A percentile compares a stretch with the other conserved stretches of the same genome.
phyloP scores from a whole-genome alignment of 1,140 invertebrate species.

The Drosophila watanabei region DNA sequence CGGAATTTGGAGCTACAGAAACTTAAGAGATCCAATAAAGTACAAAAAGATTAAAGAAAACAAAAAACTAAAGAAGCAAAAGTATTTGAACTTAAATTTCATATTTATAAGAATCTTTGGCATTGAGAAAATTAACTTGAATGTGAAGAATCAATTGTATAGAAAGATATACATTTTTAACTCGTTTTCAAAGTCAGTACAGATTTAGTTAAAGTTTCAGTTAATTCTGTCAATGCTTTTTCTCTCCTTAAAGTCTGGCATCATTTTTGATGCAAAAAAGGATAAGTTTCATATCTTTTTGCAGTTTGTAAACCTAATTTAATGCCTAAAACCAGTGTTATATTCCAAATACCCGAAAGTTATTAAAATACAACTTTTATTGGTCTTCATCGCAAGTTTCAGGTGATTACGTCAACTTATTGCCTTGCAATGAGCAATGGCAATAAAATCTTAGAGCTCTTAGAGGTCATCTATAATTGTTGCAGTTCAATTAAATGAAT shows the following conservation, averaged over 20 bases:
- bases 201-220: neutral
- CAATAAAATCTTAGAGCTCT: neutral
- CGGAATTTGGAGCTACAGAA: constrained; percentile 64
- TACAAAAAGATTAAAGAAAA: constrained; percentile 41
- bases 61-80: neutral
- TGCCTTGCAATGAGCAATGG: neutral
- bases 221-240: neutral
- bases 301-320: neutral
- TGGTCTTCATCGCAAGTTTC: neutral
- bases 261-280: neutral
- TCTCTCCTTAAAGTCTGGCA: too few relatives aligned
- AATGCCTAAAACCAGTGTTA: neutral
- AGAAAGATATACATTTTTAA: neutral
- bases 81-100: neutral
- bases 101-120: neutral
- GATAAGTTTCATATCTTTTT: neutral
- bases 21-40: constrained; percentile 46
- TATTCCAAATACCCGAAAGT: neutral
- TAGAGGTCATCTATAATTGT: constrained; percentile 17
- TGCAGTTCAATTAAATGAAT: neutral
- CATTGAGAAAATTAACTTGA: neutral
- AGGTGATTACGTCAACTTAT: neutral
- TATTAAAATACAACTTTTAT: neutral
- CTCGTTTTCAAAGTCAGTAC: neutral
- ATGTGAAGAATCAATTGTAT: neutral